Percentiles rank a stretch among this genome's conserved stretches.
phyloP scores from a whole-genome alignment of 2,113 vertebrate species.

The Loxodonta africana region DNA sequence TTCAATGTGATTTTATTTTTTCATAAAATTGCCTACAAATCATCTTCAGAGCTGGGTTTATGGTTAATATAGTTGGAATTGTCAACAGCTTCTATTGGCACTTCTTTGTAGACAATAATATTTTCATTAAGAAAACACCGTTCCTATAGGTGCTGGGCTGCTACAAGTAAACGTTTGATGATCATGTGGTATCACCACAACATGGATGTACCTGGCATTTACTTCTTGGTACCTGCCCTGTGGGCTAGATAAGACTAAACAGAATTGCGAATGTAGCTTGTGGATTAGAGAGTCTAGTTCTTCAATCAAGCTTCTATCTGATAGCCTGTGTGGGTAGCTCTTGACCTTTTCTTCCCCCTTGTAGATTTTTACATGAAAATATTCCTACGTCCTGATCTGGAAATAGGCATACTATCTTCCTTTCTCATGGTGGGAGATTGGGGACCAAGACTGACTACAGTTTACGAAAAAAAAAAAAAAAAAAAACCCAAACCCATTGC shows the following conservation, averaged over 20 bases:
- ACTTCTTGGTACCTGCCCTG: neutral
- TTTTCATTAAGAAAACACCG: conserved; percentile 21
- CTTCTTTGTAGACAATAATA: neutral
- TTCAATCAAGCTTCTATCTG: neutral
- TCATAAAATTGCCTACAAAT: neutral
- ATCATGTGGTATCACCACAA: neutral
- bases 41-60: neutral
- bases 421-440: neutral
- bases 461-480: neutral
- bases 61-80: neutral
- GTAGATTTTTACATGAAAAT: neutral
- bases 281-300: neutral
- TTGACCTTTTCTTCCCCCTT: neutral
- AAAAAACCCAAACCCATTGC: too few species aligned
- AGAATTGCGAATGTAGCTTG: neutral
- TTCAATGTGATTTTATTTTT: conserved; percentile 21
- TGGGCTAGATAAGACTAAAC: neutral
- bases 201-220: neutral
- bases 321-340: neutral
- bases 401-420: neutral
- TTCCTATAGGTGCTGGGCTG: neutral
- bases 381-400: neutral
- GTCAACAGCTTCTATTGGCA: neutral
- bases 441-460: neutral
- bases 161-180: neutral